Percentiles rank a stretch among this genome's conserved stretches.
phyloP scores from a whole-genome alignment of 2,888 invertebrate species.

The Agrypnus murinus region DNA sequence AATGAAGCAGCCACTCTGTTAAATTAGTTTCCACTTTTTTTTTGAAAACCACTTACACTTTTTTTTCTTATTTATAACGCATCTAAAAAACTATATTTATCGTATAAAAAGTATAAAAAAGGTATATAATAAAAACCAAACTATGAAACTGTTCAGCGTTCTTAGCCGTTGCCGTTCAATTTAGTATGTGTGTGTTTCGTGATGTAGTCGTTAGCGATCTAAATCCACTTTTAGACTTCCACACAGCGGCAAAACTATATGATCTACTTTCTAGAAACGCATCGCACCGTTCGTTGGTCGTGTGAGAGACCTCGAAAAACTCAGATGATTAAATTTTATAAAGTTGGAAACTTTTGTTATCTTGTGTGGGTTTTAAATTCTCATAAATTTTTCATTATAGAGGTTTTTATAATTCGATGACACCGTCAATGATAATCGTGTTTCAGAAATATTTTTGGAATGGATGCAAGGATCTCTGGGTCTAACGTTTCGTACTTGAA shows the following conservation, averaged over 20 bases:
- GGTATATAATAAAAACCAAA: background rate
- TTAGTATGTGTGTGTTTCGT: constrained; percentile 34
- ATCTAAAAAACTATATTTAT: constrained; percentile 32
- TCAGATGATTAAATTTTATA: constrained; percentile 49
- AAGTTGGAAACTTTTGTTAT: constrained; percentile 45
- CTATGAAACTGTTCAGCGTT: constrained; percentile 19
- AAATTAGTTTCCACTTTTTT: background rate
- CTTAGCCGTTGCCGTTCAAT: background rate
- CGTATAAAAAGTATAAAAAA: constrained; percentile 18
- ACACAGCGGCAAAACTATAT: constrained; percentile 52
- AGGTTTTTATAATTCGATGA: constrained; percentile 45
- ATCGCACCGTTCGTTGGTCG: constrained; percentile 37
- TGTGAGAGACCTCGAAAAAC: constrained; percentile 41
- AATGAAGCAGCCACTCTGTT: background rate
- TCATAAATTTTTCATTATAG: constrained; percentile 38
- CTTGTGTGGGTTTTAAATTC: constrained; percentile 39
- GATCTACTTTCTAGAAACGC: constrained; percentile 54
- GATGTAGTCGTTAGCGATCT: constrained; percentile 51
- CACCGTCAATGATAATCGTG: constrained; percentile 40
- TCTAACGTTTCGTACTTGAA: background rate
- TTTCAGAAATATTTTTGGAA: constrained; percentile 35
- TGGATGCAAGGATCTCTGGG: constrained; percentile 41
- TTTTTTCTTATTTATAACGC: constrained; percentile 26
- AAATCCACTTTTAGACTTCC: constrained; percentile 57
- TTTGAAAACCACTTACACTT: constrained; percentile 18